Conservation (phyloP, 2,888 invertebrate genomes). For the Phaedon cochleariae region DNA sequence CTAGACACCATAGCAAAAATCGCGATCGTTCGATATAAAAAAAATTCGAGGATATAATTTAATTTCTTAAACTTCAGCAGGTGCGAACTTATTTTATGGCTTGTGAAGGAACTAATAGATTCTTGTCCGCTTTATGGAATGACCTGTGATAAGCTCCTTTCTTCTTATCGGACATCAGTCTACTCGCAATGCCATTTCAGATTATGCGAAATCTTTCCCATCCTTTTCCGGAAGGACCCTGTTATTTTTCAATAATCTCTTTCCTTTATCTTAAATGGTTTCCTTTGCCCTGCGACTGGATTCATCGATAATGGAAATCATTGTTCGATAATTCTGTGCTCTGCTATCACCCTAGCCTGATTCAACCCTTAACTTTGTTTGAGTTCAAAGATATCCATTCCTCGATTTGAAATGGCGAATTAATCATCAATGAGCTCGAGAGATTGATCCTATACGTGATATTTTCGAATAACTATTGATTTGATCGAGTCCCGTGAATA, state of each 20-base stretch:
- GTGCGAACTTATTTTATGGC: too few relatives aligned
- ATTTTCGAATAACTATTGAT: too few relatives aligned
- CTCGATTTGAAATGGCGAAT: too few relatives aligned
- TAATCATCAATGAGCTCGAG: too few relatives aligned
- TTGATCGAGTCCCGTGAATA: too few relatives aligned
- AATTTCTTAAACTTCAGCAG: too few relatives aligned
- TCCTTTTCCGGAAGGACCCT: constrained; percentile 2
- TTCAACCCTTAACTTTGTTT: constrained; percentile 22
- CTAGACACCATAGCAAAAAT: too few relatives aligned
- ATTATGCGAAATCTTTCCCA: constrained; percentile 6
- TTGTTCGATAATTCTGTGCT: constrained; percentile 41
- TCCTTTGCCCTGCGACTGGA: constrained; percentile 44
- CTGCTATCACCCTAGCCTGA: background rate
- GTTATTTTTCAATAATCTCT: constrained; percentile 19
- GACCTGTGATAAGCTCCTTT: constrained; percentile 6
- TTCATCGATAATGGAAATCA: constrained; percentile 45
- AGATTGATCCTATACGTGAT: too few relatives aligned
- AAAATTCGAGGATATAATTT: too few relatives aligned
- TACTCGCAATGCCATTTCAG: constrained; percentile 1
- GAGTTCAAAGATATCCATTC: constrained; percentile 19
- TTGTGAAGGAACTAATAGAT: too few relatives aligned
- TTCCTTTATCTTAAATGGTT: constrained; percentile 23
- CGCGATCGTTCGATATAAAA: too few relatives aligned
- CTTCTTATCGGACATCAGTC: background rate
- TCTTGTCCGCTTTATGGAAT: background rate